phyloP scores from a whole-genome alignment of 30 jellyfish, hydroid and myxozoan genomes.

The Chrysaora quinquecirrha region DNA sequence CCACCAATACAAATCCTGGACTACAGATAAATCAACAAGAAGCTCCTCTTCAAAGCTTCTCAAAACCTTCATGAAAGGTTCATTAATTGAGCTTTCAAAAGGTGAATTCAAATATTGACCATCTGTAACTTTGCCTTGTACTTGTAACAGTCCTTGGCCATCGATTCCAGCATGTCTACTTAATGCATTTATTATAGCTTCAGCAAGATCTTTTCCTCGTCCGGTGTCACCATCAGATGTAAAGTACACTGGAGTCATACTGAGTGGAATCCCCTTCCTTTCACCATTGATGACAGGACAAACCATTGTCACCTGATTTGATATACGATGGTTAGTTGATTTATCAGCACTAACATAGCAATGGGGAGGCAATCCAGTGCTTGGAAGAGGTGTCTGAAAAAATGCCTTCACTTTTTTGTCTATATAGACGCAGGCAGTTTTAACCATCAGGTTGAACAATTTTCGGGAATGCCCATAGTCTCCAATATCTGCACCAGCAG shows the following conservation, averaged over 20 bases:
- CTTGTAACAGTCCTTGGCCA: too few species aligned
- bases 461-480: slow-evolving; percentile 32
- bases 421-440: slow-evolving; percentile 17
- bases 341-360: too few species aligned
- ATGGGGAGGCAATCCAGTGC: too few species aligned
- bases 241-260: slow-evolving; percentile 2
- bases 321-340: slow-evolving; percentile 48
- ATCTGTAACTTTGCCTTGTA: too few species aligned
- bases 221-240: slow-evolving; percentile 8
- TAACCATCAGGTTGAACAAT: slow-evolving; percentile 15
- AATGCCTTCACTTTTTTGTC: slow-evolving; percentile 8
- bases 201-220: slow-evolving; percentile 24
- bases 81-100: too few species aligned
- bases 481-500: slow-evolving; percentile 31
- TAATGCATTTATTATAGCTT: too few species aligned
- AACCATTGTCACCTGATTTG: background rate
- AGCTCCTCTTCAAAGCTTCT: too few species aligned
- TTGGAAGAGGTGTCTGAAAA: slow-evolving; percentile 32
- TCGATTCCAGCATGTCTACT: too few species aligned
- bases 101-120: too few species aligned
- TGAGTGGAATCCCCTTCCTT: too few species aligned
- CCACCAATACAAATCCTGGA: too few species aligned
- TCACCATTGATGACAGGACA: background rate
- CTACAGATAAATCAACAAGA: background rate
- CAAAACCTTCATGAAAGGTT: too few species aligned